A percentile compares a stretch with the other conserved stretches of the same genome.
Evolutionary conservation across 2,888 invertebrate genomes (phyloP).

Genomic region (Tetragonula carbonaria): DNA sequence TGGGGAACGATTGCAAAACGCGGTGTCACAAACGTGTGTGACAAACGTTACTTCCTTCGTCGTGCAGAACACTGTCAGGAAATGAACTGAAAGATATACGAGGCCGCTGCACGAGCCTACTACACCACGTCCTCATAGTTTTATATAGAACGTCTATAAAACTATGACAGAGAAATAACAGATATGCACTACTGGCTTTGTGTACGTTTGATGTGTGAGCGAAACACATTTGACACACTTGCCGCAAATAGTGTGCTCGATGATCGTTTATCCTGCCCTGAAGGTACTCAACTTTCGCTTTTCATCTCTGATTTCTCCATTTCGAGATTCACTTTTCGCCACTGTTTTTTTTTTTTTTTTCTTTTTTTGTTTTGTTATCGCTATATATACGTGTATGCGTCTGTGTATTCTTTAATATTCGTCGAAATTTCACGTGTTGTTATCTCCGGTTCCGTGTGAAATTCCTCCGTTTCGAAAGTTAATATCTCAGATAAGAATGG

Average conservation of each 20-base stretch:
- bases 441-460: not conserved
- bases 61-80: constrained; percentile 38
- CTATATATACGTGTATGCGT: no score
- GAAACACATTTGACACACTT: constrained; percentile 56
- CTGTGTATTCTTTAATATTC: not conserved
- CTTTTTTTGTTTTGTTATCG: not conserved
- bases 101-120: constrained; percentile 31
- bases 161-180: constrained; percentile 60
- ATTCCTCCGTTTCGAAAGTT: not conserved
- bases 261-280: constrained; percentile 14
- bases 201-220: constrained; percentile 23
- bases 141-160: constrained; percentile 55
- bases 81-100: constrained; percentile 52
- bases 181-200: constrained; percentile 44
- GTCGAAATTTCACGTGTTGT: not conserved
- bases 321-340: not conserved
- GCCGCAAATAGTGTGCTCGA: constrained; percentile 29
- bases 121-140: constrained; percentile 55
- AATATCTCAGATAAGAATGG: not conserved
- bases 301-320: not conserved
- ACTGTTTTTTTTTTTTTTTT: no score
- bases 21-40: not conserved
- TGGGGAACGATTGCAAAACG: not conserved
- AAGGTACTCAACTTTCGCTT: constrained; percentile 45
- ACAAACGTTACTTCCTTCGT: constrained; percentile 17